Conservation (phyloP, 2,113 vertebrate species). For the Ceyx melanurus region DNA sequence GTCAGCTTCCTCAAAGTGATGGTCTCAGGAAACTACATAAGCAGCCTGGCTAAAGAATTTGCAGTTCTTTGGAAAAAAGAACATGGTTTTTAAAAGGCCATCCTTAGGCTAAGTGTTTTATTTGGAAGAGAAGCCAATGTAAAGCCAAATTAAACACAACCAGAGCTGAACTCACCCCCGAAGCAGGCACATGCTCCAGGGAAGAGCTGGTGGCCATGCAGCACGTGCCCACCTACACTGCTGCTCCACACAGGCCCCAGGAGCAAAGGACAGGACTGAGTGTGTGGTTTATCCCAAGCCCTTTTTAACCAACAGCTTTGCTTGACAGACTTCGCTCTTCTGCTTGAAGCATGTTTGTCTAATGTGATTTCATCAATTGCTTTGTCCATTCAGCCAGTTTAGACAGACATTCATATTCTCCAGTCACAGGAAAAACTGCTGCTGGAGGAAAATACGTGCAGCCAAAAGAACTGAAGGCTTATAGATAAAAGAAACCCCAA, state of each 20-base stretch:
- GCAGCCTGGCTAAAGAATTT: neutral
- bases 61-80: neutral
- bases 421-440: neutral
- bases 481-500: neutral
- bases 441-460: neutral
- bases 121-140: neutral
- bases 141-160: neutral
- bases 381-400: neutral
- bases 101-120: neutral
- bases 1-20: conserved; percentile 24
- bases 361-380: neutral
- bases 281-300: neutral
- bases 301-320: neutral
- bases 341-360: neutral
- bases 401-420: neutral
- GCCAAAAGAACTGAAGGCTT: neutral
- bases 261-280: neutral
- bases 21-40: neutral
- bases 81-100: neutral
- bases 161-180: neutral
- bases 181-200: rapidly evolving
- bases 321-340: neutral
- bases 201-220: rapidly evolving
- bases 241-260: neutral
- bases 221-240: rapidly evolving